A percentile compares a stretch with the other conserved stretches of the same genome.
Evolutionary conservation across 1,140 invertebrate genomes (phyloP).

Genomic region (Heliconius melpomene): DNA sequence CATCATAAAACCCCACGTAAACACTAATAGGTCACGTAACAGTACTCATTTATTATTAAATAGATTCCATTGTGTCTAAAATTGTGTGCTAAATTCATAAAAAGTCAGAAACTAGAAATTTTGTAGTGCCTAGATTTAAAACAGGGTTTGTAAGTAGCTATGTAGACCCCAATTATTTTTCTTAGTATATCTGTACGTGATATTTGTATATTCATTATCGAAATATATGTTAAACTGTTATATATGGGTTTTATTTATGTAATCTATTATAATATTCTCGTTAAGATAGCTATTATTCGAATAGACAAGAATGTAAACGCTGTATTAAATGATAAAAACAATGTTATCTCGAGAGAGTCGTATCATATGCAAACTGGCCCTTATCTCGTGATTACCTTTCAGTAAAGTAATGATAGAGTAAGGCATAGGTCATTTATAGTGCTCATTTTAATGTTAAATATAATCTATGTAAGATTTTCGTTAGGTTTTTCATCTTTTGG

Average conservation of each 20-base stretch:
- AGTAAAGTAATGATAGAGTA: conserved; percentile 50
- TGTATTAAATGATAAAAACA: conserved; percentile 48
- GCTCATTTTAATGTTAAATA: conserved; percentile 22
- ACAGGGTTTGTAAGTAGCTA: conserved; percentile 38
- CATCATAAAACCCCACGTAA: conserved; percentile 24
- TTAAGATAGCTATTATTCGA: conserved; percentile 27
- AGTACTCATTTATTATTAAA: conserved; percentile 38
- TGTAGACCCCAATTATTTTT: conserved; percentile 42
- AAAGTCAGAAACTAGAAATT: conserved; percentile 14
- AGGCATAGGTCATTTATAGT: conserved; percentile 40
- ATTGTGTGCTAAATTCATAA: conserved; percentile 34
- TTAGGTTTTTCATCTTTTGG: conserved; percentile 65
- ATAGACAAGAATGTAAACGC: conserved; percentile 37
- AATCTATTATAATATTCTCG: conserved; percentile 40
- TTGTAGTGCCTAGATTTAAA: conserved; percentile 38
- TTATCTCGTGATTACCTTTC: conserved; percentile 60
- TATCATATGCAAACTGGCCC: conserved; percentile 66
- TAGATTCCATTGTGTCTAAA: conserved; percentile 36
- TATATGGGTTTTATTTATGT: conserved; percentile 77
- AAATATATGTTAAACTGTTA: conserved; percentile 80
- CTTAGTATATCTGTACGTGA: conserved; percentile 60
- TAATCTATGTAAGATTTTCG: conserved; percentile 41
- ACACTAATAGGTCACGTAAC: conserved; percentile 42
- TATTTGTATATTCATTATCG: conserved; percentile 77
- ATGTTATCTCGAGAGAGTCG: conserved; percentile 54